Evolutionary conservation across 2,888 invertebrate genomes (phyloP).

Genomic region (Norana najaformis): DNA sequence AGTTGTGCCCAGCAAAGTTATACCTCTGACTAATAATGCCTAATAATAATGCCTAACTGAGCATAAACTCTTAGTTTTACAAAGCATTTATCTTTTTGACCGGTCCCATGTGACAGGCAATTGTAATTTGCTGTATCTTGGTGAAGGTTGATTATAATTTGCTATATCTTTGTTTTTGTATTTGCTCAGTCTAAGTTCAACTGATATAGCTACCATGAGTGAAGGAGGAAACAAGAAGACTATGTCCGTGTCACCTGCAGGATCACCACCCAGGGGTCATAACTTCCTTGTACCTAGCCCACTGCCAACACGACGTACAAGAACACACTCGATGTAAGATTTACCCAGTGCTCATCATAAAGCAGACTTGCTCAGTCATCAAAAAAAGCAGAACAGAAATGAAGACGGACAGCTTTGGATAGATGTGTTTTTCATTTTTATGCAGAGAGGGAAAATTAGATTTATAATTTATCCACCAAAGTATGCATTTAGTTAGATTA

Average conservation of each 20-base stretch:
- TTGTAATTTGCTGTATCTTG: not conserved
- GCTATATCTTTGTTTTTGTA: not conserved
- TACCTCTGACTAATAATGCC: not conserved
- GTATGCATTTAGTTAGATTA: not conserved
- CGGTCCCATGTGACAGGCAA: too few relatives aligned
- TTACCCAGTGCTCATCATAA: not conserved
- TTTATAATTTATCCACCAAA: not conserved
- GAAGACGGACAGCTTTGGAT: not conserved
- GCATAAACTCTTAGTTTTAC: too few relatives aligned
- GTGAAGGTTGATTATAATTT: too few relatives aligned
- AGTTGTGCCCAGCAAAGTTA: too few relatives aligned
- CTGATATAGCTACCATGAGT: constrained; percentile 18
- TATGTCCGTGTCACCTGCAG: not conserved
- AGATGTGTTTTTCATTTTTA: not conserved
- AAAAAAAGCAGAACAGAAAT: too few relatives aligned
- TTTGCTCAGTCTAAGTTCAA: not conserved
- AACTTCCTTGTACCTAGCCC: constrained; percentile 53
- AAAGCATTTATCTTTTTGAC: too few relatives aligned
- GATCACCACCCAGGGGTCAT: not conserved
- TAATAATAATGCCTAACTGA: too few relatives aligned
- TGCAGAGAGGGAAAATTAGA: not conserved
- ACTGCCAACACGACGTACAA: constrained; percentile 53
- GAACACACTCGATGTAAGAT: constrained; percentile 56
- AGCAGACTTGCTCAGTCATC: too few relatives aligned
- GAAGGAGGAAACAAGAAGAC: not conserved